Evolutionary conservation across 2,888 invertebrate species (phyloP).

Genomic region (Endomychus coccineus): DNA sequence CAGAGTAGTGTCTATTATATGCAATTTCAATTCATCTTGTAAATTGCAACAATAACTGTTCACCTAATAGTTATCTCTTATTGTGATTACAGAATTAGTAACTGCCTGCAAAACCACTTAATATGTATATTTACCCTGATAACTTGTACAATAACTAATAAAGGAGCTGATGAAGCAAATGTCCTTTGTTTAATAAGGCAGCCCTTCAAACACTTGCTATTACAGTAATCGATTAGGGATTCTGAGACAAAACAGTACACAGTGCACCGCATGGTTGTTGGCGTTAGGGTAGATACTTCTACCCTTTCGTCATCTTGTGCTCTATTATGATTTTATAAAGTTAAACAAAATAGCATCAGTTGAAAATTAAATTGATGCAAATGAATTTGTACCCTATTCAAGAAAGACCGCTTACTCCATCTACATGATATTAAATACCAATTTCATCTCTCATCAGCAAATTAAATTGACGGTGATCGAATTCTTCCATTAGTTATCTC

Average conservation of each 20-base stretch:
- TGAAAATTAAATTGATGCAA: constrained; percentile 28
- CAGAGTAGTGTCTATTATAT: too few species aligned
- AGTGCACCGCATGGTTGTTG: constrained; percentile 14
- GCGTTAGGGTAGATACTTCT: constrained; percentile 14
- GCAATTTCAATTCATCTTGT: too few species aligned
- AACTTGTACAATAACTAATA: constrained; percentile 39
- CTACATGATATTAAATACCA: too few species aligned
- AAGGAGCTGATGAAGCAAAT: constrained; percentile 42
- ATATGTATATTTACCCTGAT: constrained; percentile 29
- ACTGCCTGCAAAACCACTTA: too few species aligned
- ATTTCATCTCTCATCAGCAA: too few species aligned
- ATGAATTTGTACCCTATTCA: constrained; percentile 22
- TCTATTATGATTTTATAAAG: constrained; percentile 25
- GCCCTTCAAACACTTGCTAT: constrained; percentile 33
- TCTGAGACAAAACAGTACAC: constrained; percentile 26
- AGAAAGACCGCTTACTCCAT: too few species aligned
- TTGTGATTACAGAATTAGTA: too few species aligned
- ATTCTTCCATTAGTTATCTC: too few species aligned
- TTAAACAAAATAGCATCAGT: constrained; percentile 27
- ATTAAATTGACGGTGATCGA: too few species aligned
- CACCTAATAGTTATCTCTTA: too few species aligned
- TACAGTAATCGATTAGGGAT: constrained; percentile 33
- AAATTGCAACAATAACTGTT: too few species aligned
- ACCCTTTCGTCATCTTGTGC: constrained; percentile 20
- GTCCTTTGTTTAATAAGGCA: constrained; percentile 40